These are phyloP conservation scores for Gastrophryne carolinensis DNA, from an alignment of 2,797 vertebrate species.

Conservation along the genomic window DNA sequence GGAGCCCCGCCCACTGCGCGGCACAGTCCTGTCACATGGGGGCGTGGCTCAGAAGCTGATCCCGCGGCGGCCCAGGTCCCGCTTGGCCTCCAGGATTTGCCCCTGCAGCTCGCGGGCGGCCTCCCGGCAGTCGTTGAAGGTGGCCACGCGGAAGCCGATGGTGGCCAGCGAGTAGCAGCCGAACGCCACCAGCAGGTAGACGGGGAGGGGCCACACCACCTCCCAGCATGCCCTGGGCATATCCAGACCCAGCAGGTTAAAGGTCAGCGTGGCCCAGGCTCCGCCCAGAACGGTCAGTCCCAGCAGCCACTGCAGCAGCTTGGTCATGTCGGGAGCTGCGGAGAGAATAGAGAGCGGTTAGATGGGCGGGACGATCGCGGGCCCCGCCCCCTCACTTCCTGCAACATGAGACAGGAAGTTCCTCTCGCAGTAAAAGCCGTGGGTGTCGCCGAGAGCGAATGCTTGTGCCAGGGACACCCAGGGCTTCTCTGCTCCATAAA, in stretches of 20 bases:
- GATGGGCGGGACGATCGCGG: no score
- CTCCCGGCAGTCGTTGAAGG: constrained; percentile 89
- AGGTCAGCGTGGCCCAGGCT: constrained; percentile 76
- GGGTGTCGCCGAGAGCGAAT: no score
- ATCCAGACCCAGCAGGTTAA: constrained; percentile 74
- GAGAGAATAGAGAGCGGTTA: neutral
- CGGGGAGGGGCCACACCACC: constrained; percentile 82
- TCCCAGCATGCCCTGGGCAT: constrained; percentile 71
- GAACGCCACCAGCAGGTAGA: constrained; percentile 86
- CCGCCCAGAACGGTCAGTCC: constrained; percentile 68
- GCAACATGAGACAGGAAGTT: no score
- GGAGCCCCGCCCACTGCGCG: no score
- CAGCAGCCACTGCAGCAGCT: constrained; percentile 83
- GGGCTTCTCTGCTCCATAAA: no score
- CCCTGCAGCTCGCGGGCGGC: constrained; percentile 80
- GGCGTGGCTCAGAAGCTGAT: constrained; percentile 77
- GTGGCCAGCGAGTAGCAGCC: constrained; percentile 89
- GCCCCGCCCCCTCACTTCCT: no score
- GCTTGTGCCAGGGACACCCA: no score
- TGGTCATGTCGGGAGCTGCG: constrained; percentile 77
- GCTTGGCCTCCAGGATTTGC: constrained; percentile 81
- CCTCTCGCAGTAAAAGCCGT: no score
- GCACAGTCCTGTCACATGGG: no score
- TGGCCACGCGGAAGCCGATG: constrained; percentile 87
- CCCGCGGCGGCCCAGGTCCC: constrained; percentile 75